Evolutionary conservation across 2,888 invertebrate species (phyloP).

Genomic region (Luffia ferchaultella): DNA sequence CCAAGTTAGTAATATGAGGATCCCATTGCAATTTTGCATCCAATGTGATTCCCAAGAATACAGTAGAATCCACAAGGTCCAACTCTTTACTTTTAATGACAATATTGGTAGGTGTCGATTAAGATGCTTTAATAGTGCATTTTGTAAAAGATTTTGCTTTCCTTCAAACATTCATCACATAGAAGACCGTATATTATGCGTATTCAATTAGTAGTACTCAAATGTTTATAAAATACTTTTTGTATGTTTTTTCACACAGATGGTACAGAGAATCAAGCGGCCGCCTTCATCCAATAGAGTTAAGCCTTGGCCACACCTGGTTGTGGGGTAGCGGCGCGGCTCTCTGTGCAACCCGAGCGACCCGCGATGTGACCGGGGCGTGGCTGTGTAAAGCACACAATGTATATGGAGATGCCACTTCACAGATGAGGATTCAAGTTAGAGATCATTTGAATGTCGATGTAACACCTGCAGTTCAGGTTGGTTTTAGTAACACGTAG

Average conservation of each 20-base stretch:
- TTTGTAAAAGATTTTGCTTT: no score
- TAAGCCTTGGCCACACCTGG: conserved; percentile 67
- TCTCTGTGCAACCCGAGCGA: conserved; percentile 71
- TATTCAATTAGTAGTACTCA: no score
- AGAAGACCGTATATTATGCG: no score
- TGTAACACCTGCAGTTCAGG: conserved; percentile 66
- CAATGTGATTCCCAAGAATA: no score
- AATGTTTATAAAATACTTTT: no score
- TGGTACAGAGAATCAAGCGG: conserved; percentile 66
- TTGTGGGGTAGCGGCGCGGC: conserved; percentile 76
- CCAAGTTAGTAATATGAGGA: no score
- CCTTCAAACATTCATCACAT: no score
- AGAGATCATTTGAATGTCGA: conserved; percentile 68
- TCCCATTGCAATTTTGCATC: no score
- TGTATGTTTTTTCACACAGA: conserved; percentile 36
- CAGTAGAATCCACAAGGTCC: no score
- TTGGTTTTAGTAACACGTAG: conserved; percentile 24
- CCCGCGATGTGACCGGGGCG: conserved; percentile 67
- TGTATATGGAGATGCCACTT: conserved; percentile 71
- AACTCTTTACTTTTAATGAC: no score
- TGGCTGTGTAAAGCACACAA: conserved; percentile 78
- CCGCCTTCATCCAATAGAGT: conserved; percentile 40
- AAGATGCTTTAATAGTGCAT: no score
- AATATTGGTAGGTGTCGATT: no score
- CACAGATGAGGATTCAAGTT: conserved; percentile 69